Evolutionary conservation across 2,888 invertebrate genomes (phyloP).

Genomic region (Sclerodermus sp.): DNA sequence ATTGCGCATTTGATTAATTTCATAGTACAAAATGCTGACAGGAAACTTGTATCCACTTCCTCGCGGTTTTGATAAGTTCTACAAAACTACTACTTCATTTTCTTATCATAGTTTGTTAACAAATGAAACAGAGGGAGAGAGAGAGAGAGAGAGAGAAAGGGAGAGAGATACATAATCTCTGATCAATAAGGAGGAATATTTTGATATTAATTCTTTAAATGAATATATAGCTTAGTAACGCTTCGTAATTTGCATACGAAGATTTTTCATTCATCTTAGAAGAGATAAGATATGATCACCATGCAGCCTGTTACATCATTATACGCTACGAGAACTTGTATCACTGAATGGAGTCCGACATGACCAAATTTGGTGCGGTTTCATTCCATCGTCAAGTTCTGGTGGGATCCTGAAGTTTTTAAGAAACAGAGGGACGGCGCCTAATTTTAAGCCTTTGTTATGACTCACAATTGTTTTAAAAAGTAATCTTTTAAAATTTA

Average conservation of each 20-base stretch:
- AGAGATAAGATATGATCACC: too few relatives aligned
- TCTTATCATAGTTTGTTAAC: not conserved
- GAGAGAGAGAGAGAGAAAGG: too few relatives aligned
- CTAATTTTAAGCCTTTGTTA: not conserved
- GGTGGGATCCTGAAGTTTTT: too few relatives aligned
- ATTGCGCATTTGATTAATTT: too few relatives aligned
- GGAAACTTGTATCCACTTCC: constrained; percentile 33
- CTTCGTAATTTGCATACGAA: too few relatives aligned
- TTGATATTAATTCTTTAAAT: too few relatives aligned
- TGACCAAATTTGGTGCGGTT: constrained; percentile 49
- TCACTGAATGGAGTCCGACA: constrained; percentile 41
- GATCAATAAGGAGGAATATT: too few relatives aligned
- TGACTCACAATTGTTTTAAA: not conserved
- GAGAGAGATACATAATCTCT: too few relatives aligned
- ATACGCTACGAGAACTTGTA: constrained; percentile 36
- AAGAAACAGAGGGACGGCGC: too few relatives aligned
- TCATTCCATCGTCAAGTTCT: constrained; percentile 17
- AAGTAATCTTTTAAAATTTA: not conserved
- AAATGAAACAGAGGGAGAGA: too few relatives aligned
- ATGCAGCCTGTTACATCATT: constrained; percentile 23
- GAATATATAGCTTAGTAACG: too few relatives aligned
- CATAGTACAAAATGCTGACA: constrained; percentile 4
- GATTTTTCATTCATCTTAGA: not conserved
- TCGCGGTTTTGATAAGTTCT: constrained; percentile 24
- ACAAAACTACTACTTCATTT: not conserved